Evolutionary conservation across 2,113 vertebrate genomes (phyloP).

Genomic region (Himantopus leucocephalus): DNA sequence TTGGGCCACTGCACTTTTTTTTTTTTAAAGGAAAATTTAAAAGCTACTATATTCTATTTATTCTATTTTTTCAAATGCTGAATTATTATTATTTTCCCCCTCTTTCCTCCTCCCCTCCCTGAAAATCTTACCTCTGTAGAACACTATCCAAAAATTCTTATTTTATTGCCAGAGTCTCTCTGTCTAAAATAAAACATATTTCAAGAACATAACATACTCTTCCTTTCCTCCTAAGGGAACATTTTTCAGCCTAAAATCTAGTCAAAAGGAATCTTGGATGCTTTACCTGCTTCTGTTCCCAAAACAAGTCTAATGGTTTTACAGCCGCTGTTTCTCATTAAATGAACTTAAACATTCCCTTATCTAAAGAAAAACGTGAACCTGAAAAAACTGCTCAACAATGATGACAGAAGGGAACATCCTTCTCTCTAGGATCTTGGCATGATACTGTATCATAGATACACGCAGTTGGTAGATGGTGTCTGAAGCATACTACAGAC

Average conservation of each 20-base stretch:
- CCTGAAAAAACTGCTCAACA: background rate
- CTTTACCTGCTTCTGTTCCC: slow-evolving; percentile 26
- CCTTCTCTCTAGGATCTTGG: background rate
- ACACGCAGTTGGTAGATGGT: rapidly evolving
- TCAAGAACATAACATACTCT: slow-evolving; percentile 13
- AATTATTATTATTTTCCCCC: background rate
- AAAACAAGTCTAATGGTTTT: background rate
- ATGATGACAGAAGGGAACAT: background rate
- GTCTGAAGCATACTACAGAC: background rate
- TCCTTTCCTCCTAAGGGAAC: background rate
- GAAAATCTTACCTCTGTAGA: background rate
- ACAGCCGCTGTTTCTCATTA: background rate
- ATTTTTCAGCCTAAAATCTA: background rate
- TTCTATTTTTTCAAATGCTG: background rate
- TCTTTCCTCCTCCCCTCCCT: background rate
- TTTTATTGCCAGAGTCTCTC: background rate
- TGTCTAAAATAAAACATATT: background rate
- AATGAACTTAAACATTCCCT: background rate
- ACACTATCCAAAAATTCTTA: background rate
- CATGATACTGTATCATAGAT: background rate
- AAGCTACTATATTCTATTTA: background rate
- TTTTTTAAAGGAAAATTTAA: background rate
- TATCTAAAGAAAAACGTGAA: background rate
- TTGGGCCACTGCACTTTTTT: background rate
- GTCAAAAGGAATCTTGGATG: slow-evolving; percentile 23